phyloP scores from a whole-genome alignment of 2,113 vertebrate genomes.

The Petromus typicus region DNA sequence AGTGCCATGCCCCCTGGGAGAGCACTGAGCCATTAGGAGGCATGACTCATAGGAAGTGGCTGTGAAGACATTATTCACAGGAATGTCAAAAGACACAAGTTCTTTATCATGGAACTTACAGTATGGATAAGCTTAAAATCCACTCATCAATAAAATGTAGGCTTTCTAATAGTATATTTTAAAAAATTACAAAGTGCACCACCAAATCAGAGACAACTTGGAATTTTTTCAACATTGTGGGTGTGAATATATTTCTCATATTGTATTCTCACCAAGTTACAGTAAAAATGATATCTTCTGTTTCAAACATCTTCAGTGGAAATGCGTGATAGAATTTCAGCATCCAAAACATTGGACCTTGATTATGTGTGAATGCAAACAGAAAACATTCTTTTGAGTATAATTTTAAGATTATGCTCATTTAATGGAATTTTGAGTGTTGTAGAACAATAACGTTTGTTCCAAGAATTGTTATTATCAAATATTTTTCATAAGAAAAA shows the following conservation, averaged over 20 bases:
- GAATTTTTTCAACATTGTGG: neutral
- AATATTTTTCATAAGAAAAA: neutral
- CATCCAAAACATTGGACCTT: neutral
- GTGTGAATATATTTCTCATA: constrained; percentile 46
- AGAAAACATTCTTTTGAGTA: neutral
- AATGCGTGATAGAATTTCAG: constrained; percentile 19
- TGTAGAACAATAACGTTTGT: neutral
- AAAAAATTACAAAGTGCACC: constrained; percentile 76
- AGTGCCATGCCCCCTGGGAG: constrained; percentile 23
- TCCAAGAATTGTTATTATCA: neutral
- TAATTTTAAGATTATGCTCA: neutral
- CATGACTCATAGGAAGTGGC: constrained; percentile 60
- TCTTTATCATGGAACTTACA: constrained; percentile 76
- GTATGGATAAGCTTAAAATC: constrained; percentile 53
- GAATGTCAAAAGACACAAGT: constrained; percentile 61
- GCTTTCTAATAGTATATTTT: constrained; percentile 67
- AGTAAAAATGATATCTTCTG: constrained; percentile 12
- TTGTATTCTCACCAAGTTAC: constrained; percentile 40
- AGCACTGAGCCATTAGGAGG: constrained; percentile 65
- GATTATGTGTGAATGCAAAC: constrained; percentile 15
- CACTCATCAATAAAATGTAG: constrained; percentile 73
- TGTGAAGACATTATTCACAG: neutral
- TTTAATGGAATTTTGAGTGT: neutral
- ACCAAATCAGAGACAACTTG: constrained; percentile 67
- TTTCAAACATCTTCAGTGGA: constrained; percentile 18